A percentile compares a stretch with the other conserved stretches of the same genome.
Conservation (phyloP, 2,797 vertebrate genomes). For the Xiphophorus birchmanni region DNA sequence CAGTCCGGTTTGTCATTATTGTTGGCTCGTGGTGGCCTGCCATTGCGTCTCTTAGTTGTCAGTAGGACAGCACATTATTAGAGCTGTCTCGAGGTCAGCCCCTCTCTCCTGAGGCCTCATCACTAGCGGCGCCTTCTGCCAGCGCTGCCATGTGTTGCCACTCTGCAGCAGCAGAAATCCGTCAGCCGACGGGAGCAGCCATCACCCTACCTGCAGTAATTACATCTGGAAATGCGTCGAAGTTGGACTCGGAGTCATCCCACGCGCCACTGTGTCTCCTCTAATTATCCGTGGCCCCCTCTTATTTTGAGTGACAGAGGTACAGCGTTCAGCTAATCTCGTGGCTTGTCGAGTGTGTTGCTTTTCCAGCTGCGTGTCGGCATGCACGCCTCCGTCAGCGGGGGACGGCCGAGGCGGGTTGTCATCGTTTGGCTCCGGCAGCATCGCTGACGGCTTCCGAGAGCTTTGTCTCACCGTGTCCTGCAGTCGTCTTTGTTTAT, state of each 20-base stretch:
- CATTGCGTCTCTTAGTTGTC: slow-evolving; percentile 44
- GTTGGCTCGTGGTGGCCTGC: slow-evolving; percentile 52
- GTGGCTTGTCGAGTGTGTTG: slow-evolving; percentile 50
- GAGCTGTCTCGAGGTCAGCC: slow-evolving; percentile 67
- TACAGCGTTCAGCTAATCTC: slow-evolving; percentile 47
- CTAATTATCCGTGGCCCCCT: slow-evolving; percentile 64
- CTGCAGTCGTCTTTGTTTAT: slow-evolving; percentile 72
- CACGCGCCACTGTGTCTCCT: slow-evolving; percentile 57
- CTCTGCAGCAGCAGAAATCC: slow-evolving; percentile 64
- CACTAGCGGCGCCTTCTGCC: slow-evolving; percentile 58
- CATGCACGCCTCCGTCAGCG: slow-evolving; percentile 60
- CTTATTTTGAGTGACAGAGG: slow-evolving; percentile 71
- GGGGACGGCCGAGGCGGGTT: slow-evolving; percentile 60
- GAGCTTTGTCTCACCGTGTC: slow-evolving; percentile 53
- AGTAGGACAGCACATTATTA: slow-evolving; percentile 69
- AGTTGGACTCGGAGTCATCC: slow-evolving; percentile 57
- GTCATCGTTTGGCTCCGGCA: slow-evolving; percentile 50
- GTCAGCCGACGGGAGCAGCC: slow-evolving; percentile 55
- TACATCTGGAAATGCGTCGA: slow-evolving; percentile 54
- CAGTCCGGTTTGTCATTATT: slow-evolving; percentile 63
- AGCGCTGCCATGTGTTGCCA: slow-evolving; percentile 29
- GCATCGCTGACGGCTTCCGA: slow-evolving; percentile 32
- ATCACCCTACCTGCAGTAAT: slow-evolving; percentile 67
- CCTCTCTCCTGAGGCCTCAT: slow-evolving; percentile 60
- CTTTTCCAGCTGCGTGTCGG: slow-evolving; percentile 41